These are phyloP conservation scores for Callipepla californica DNA, from an alignment of 2,113 vertebrate species.

Conservation along the genomic window DNA sequence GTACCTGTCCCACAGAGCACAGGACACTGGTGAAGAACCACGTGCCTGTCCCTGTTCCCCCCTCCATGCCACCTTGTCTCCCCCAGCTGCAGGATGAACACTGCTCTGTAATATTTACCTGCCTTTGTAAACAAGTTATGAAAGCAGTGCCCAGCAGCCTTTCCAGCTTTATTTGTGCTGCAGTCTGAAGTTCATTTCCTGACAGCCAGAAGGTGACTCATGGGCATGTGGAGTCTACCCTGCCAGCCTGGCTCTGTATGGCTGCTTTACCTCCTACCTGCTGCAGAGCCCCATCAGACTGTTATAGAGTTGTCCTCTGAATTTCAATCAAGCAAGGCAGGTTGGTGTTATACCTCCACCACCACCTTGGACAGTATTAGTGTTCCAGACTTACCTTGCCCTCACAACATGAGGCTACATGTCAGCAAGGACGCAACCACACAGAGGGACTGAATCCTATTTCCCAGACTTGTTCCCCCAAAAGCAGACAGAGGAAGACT, in stretches of 20 bases:
- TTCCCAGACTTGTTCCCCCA: not conserved
- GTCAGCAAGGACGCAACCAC: not conserved
- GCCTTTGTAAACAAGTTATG: not conserved
- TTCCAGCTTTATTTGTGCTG: not conserved
- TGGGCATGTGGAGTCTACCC: not conserved
- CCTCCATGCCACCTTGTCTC: not conserved
- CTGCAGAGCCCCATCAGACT: not conserved
- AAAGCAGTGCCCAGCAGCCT: not conserved
- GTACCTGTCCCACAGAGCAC: not conserved
- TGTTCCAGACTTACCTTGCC: not conserved
- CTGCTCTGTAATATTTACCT: fast-evolving
- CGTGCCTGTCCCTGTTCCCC: fast-evolving
- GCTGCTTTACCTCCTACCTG: not conserved
- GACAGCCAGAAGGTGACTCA: not conserved
- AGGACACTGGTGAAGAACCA: not conserved
- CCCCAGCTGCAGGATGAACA: not conserved
- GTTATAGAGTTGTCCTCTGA: not conserved
- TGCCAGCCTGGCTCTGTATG: not conserved
- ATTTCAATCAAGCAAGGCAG: not conserved
- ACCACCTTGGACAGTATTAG: not conserved
- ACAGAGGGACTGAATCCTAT: not conserved
- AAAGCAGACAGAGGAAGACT: not conserved
- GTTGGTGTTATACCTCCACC: not conserved
- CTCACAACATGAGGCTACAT: not conserved
- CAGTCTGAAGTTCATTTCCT: not conserved